Conservation (phyloP, 2,797 vertebrate species). For the Halcyon leucocephala region DNA sequence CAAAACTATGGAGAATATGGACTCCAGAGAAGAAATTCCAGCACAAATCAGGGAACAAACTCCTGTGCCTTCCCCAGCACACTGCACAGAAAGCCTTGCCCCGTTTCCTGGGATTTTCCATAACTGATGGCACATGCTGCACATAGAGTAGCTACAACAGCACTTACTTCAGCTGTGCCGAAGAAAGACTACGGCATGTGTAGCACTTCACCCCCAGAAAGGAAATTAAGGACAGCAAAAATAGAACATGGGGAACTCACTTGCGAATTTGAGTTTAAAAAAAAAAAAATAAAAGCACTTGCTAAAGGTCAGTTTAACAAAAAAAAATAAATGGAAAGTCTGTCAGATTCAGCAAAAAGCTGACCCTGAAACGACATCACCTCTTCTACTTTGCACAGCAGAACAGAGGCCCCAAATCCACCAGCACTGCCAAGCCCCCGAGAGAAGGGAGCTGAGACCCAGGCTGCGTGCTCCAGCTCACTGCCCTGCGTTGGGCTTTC, state of each 20-base stretch:
- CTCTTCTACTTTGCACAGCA: not conserved
- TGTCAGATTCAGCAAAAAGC: not conserved
- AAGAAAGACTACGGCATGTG: not conserved
- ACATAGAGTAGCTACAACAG: not conserved
- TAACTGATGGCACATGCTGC: not conserved
- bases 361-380: not conserved
- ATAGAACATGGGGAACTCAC: not conserved
- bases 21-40: not conserved
- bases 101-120: not conserved
- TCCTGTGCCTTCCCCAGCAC: not conserved
- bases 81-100: not conserved
- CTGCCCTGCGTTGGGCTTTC: not conserved
- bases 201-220: constrained; percentile 6
- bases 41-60: not conserved
- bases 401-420: fast-evolving
- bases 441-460: fast-evolving
- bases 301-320: not conserved
- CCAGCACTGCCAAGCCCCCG: not conserved
- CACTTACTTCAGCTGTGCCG: not conserved
- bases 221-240: constrained; percentile 25
- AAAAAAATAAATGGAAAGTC: not conserved
- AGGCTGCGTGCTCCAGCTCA: fast-evolving
- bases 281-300: not conserved
- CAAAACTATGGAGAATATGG: fast-evolving
- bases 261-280: not conserved